These are phyloP conservation scores for Alauda arvensis DNA, from an alignment of 2,797 vertebrate genomes.

Conservation along the genomic window DNA sequence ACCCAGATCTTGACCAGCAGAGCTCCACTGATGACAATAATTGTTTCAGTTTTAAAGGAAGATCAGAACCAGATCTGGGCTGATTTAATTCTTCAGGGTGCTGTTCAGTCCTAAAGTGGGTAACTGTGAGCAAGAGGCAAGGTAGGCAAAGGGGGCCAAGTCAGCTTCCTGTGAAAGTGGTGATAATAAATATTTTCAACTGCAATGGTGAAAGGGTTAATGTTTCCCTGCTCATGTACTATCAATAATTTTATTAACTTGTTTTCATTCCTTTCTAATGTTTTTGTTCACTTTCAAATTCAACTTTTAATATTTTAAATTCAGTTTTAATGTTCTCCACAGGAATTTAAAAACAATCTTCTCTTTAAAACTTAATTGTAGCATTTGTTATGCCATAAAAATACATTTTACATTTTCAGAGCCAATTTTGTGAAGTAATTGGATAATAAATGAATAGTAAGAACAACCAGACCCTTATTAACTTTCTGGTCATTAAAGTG, in stretches of 20 bases:
- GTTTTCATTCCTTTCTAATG: conserved; percentile 33
- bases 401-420: conserved; percentile 24
- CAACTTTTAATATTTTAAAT: conserved; percentile 44
- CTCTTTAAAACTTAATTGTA: conserved; percentile 18
- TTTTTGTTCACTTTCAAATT: conserved; percentile 27
- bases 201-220: background rate
- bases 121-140: background rate
- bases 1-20: background rate
- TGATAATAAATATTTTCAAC: background rate
- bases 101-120: background rate
- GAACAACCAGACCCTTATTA: conserved; percentile 18
- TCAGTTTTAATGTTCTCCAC: conserved; percentile 35
- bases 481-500: conserved; percentile 30
- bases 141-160: background rate
- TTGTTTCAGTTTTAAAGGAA: background rate
- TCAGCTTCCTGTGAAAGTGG: background rate
- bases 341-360: conserved; percentile 49
- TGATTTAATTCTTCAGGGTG: background rate
- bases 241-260: background rate
- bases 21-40: background rate
- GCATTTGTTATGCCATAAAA: conserved; percentile 24
- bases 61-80: background rate
- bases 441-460: conserved; percentile 50
- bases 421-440: conserved; percentile 26
- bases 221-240: background rate